These are phyloP conservation scores for Chaitophorus viminalis DNA, from an alignment of 2,888 invertebrate species.

Conservation along the genomic window DNA sequence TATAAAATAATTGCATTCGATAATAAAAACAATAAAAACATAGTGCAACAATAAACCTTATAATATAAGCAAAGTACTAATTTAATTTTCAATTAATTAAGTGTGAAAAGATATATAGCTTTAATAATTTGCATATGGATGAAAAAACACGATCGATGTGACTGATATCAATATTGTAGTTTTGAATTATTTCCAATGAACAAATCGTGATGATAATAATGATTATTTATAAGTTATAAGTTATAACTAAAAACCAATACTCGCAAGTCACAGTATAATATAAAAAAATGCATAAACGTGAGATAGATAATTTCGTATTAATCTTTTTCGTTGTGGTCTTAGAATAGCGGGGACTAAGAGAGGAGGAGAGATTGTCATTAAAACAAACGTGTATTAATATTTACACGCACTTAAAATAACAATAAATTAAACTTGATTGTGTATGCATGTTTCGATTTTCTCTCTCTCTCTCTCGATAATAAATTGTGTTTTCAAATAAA, in stretches of 20 bases:
- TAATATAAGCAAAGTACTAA: neutral
- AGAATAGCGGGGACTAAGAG: neutral
- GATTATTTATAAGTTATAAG: neutral
- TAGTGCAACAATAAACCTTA: neutral
- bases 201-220: slow-evolving; percentile 9
- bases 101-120: neutral
- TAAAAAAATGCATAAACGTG: neutral
- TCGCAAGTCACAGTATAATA: neutral
- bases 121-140: neutral
- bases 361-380: neutral
- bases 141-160: neutral
- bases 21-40: neutral
- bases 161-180: neutral
- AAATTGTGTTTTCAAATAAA: slow-evolving; percentile 9
- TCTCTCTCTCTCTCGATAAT: neutral
- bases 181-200: neutral
- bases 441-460: neutral
- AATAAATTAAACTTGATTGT: slow-evolving; percentile 31
- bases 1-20: neutral
- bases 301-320: neutral
- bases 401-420: neutral
- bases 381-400: slow-evolving; percentile 18
- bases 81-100: neutral
- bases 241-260: neutral
- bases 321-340: neutral